Evolutionary conservation across 2,113 vertebrate species (phyloP).

Genomic region (Glaucidium brasilianum): DNA sequence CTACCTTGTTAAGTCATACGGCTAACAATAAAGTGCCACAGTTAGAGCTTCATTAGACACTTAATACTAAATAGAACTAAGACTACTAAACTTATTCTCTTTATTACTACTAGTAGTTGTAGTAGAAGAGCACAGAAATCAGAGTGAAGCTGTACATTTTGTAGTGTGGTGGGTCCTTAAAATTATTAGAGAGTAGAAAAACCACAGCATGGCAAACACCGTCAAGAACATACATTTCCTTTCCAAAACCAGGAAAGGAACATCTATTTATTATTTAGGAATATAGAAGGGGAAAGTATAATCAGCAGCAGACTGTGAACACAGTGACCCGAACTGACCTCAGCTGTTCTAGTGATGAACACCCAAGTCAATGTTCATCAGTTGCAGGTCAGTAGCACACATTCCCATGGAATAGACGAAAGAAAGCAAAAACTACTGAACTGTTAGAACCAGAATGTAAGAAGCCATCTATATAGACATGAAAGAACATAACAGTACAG

Average conservation of each 20-base stretch:
- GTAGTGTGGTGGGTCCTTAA: not conserved
- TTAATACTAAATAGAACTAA: not conserved
- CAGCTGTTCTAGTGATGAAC: not conserved
- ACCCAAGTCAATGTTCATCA: not conserved
- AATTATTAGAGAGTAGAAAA: not conserved
- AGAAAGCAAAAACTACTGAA: not conserved
- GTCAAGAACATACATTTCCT: not conserved
- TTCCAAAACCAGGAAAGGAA: not conserved
- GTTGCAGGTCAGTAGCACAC: not conserved
- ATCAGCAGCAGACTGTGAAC: not conserved
- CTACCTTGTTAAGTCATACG: not conserved
- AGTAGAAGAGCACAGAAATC: not conserved
- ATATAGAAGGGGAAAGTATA: not conserved
- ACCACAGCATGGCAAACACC: rapidly evolving
- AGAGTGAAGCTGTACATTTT: not conserved
- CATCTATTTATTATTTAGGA: not conserved
- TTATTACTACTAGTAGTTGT: not conserved
- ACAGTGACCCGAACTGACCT: not conserved
- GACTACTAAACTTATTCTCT: not conserved
- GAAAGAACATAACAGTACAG: not conserved
- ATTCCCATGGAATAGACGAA: not conserved
- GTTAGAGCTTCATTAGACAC: not conserved
- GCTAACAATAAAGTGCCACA: not conserved
- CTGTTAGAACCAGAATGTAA: not conserved
- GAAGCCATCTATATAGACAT: not conserved